Conservation (phyloP, 2,113 vertebrate genomes). For the Megaceryle torquata region DNA sequence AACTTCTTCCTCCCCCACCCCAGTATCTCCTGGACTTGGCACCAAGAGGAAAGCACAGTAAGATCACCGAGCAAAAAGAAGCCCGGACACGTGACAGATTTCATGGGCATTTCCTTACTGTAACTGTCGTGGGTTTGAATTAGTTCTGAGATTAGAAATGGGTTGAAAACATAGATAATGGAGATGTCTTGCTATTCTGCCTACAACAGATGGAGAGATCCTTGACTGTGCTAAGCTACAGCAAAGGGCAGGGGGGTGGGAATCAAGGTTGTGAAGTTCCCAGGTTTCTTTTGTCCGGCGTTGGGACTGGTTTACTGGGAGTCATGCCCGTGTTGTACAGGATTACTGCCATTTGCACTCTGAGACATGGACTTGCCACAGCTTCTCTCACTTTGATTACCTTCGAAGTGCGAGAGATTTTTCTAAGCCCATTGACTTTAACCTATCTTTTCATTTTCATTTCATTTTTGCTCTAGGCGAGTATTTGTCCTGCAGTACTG, state of each 20-base stretch:
- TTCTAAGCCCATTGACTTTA: neutral
- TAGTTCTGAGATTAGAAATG: neutral
- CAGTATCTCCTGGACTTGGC: neutral
- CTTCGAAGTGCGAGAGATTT: constrained; percentile 3
- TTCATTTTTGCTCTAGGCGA: neutral
- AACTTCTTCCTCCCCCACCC: neutral
- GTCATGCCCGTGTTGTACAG: neutral
- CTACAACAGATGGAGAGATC: neutral
- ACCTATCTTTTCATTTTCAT: neutral
- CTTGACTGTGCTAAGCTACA: neutral
- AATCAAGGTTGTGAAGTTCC: neutral
- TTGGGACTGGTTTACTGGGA: neutral
- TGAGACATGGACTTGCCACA: neutral
- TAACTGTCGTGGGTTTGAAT: neutral
- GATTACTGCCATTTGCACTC: neutral
- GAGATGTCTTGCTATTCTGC: neutral
- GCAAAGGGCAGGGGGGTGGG: neutral
- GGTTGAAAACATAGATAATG: neutral
- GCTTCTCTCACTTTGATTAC: neutral
- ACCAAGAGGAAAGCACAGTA: neutral
- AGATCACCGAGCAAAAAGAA: neutral
- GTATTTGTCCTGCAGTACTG: neutral
- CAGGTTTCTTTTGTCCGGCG: neutral
- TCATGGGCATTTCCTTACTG: neutral
- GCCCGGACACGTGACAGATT: neutral